Evolutionary conservation across 2,888 invertebrate genomes (phyloP), one percentile per base, ranked within the genome.

Genomic region (Volucella inflata): DNA sequence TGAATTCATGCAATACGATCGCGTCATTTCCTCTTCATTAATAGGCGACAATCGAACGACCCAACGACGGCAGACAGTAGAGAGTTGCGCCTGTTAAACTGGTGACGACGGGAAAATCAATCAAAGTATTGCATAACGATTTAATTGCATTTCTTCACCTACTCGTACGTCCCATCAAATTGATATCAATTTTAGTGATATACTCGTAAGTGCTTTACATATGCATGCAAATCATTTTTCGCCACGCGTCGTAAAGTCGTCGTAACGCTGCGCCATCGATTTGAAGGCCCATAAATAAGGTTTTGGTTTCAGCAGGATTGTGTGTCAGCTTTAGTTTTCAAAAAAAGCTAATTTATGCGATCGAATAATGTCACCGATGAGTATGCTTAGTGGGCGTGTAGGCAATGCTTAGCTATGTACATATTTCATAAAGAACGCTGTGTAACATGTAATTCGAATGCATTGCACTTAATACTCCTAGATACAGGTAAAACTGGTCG

Each of bases 171-270:
- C 11, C 30, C 30, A 53, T 46, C 11, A 40, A 65, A 59, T 68
- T 11, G 72, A 72, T 77, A 60, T 67, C 60, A 14, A 36, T 71
- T 71, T 59, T 17, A 65, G 72, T 60, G 30, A 30, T 6, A 4
- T 30, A 30, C 30, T 30, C 30, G 30, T 30, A 30, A 6, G 30
- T 30, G 6, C 30, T 30, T 30, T 6, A 30, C 30, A 30, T 30
- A 30, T 82, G 72, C 77, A 72, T 48, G 55, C 82, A 60, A 77
- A 82, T 71, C 71, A 46, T 36, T 72, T 82, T 55, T 71, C 65
- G 82, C 65, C 82, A 82, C 82, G 82, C 77, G 82, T n/a, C 51
- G 17, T 16, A 59, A 17, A 59, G 14, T 30, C 30, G 30, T 30
- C 6, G 30, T 30, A 30, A 6, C 6, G 30, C 30, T 30, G 30